Evolutionary conservation across 2,113 vertebrate species (phyloP), one percentile per base, ranked within the genome.

Genomic region (Morone chrysops): DNA sequence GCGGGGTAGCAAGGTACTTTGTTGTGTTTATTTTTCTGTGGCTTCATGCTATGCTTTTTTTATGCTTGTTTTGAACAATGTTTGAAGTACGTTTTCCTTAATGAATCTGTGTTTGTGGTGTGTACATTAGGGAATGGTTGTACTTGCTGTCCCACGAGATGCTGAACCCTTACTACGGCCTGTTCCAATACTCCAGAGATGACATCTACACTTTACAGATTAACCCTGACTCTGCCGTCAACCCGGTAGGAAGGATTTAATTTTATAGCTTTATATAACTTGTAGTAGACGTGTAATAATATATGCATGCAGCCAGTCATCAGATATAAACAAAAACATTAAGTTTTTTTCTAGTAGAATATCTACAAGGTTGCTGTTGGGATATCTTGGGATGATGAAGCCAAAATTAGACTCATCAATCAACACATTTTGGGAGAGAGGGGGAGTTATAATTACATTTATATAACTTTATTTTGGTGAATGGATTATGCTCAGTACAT

Each of bases 131-230:
- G 93, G 98, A 99, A 84, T 99, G 98, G 98, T 94, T 99, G 31
- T 99, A 99, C 90, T 94, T 99, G 6, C 87, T 99, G 84, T 99
- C 98, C 25, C 98, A 99, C 74, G 98, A 99, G 92, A 99, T 99
- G 98, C 20, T 99, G 94, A 99, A 99, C 94, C 98, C 98, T 0
- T 99, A 99, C 88, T 99, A 99, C 8, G 98, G 98, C 78, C 97
- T 99, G 82, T 99, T 99, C 96, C 98, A 99, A 78, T 99, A 99
- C 86, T 99, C 98, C 77, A 96, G 98, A 80, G 98, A 99, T 78
- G 98, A 99, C 75, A 99, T 99, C 93, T 99, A 99, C 83, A 99
- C 98, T 0, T 92, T 99, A 80, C 98, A 99, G 75, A 99, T 99
- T 89, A 99, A 99, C 91, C 98, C 98, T 0, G 98, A 99, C 94